Percentiles rank a stretch among this genome's conserved stretches.
These are phyloP conservation scores for Orchestia grillus DNA, from an alignment of 1,140 invertebrate species.

Conservation along the genomic window DNA sequence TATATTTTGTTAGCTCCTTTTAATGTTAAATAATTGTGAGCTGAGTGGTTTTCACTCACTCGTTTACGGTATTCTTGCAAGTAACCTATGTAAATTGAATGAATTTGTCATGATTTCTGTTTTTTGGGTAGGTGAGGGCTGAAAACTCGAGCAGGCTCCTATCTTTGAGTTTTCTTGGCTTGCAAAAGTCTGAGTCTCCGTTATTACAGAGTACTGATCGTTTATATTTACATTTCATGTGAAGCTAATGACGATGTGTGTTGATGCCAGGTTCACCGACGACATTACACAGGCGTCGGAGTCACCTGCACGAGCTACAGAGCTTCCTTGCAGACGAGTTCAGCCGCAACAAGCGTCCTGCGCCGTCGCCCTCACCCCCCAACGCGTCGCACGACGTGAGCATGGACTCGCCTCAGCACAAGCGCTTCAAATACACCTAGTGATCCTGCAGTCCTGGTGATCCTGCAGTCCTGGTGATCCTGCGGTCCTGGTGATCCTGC, in stretches of 20 bases:
- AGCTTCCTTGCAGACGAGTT: conserved; percentile 67
- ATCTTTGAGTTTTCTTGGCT: not conserved
- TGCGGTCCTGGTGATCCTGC: not conserved
- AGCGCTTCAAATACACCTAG: conserved; percentile 72
- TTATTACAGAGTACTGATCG: not conserved
- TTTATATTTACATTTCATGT: not conserved
- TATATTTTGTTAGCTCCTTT: too few species aligned
- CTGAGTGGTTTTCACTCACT: not conserved
- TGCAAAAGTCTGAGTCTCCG: not conserved
- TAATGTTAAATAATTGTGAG: too few species aligned
- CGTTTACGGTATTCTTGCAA: not conserved
- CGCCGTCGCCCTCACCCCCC: conserved; percentile 72
- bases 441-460: not conserved
- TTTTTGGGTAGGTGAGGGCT: not conserved
- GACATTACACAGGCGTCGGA: conserved; percentile 61
- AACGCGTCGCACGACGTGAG: conserved; percentile 74
- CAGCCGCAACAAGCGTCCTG: conserved; percentile 79
- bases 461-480: not conserved
- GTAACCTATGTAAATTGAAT: not conserved
- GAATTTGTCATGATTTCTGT: not conserved
- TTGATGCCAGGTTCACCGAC: not conserved
- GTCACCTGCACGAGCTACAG: conserved; percentile 65
- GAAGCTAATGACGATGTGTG: not conserved
- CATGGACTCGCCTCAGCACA: conserved; percentile 80
- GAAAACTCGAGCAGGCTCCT: not conserved